phyloP scores from a whole-genome alignment of 2,888 invertebrate genomes.

The Microdon myrmicae region DNA sequence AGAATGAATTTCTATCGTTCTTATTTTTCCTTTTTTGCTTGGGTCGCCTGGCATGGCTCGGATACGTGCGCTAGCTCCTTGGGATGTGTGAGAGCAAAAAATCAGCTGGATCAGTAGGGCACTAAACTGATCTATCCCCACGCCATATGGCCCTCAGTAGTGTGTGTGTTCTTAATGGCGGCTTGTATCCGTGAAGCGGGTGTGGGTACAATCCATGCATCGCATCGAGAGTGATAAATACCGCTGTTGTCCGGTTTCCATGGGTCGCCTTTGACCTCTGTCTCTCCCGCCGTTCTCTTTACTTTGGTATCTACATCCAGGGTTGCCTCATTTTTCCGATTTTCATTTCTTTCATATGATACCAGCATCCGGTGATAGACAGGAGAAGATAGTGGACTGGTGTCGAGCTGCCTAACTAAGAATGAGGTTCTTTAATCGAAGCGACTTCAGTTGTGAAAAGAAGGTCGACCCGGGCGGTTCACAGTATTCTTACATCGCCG shows the following conservation, averaged over 20 bases:
- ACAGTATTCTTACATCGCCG: too few species aligned
- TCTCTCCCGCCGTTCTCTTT: conserved; percentile 9
- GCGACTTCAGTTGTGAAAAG: conserved; percentile 63
- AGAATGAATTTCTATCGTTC: too few species aligned
- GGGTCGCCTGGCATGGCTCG: too few species aligned
- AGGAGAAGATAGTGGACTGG: conserved; percentile 25
- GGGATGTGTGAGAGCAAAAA: conserved; percentile 19
- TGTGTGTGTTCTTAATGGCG: conserved; percentile 32
- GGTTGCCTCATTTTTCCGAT: conserved; percentile 1
- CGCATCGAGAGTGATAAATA: conserved; percentile 33
- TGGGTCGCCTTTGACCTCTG: conserved; percentile 12
- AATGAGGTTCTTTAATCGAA: conserved; percentile 51
- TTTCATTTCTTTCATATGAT: conserved; percentile 18
- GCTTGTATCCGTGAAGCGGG: not conserved
- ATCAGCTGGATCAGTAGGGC: conserved; percentile 52
- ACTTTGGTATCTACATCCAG: conserved; percentile 14
- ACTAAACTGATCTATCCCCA: conserved; percentile 26
- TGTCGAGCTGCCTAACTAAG: conserved; percentile 42
- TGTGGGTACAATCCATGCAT: conserved; percentile 29
- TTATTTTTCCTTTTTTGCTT: too few species aligned
- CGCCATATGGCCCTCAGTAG: conserved; percentile 10
- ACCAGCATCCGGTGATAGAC: conserved; percentile 39
- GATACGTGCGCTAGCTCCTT: too few species aligned
- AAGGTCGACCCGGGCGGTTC: conserved; percentile 66
- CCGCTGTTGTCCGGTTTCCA: conserved; percentile 41